A percentile compares a stretch with the other conserved stretches of the same genome.
phyloP scores from a whole-genome alignment of 2,888 invertebrate species.

The Trilocha varians region DNA sequence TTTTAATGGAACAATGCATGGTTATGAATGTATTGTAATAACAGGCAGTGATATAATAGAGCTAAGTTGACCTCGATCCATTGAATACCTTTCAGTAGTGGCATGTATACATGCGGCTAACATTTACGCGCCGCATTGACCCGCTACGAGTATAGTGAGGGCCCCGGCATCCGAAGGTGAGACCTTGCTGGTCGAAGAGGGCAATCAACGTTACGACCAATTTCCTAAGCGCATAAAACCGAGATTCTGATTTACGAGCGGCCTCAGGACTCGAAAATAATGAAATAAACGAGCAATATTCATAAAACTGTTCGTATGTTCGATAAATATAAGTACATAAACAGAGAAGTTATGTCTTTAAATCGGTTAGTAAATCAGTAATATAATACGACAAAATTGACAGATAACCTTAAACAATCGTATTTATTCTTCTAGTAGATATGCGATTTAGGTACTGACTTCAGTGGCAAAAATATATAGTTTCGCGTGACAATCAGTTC shows the following conservation, averaged over 20 bases:
- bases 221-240: conserved; percentile 36
- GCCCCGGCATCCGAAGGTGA: conserved; percentile 24
- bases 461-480: too few relatives aligned
- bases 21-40: too few relatives aligned
- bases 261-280: conserved; percentile 31
- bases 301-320: background rate
- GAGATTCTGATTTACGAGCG: conserved; percentile 40
- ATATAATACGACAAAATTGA: too few relatives aligned
- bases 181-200: conserved; percentile 30
- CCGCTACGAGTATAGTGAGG: conserved; percentile 21
- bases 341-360: background rate
- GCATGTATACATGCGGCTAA: background rate
- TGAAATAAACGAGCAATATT: conserved; percentile 8
- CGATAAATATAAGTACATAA: background rate
- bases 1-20: too few relatives aligned
- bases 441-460: too few relatives aligned
- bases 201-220: conserved; percentile 47
- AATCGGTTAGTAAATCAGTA: too few relatives aligned
- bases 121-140: conserved; percentile 26
- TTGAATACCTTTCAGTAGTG: background rate
- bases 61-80: too few relatives aligned
- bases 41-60: too few relatives aligned
- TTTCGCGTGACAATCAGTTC: too few relatives aligned
- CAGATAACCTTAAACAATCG: too few relatives aligned
- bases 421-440: too few relatives aligned